These are phyloP conservation scores for Holotrichia oblita DNA, from an alignment of 1,140 invertebrate species.

Conservation along the genomic window DNA sequence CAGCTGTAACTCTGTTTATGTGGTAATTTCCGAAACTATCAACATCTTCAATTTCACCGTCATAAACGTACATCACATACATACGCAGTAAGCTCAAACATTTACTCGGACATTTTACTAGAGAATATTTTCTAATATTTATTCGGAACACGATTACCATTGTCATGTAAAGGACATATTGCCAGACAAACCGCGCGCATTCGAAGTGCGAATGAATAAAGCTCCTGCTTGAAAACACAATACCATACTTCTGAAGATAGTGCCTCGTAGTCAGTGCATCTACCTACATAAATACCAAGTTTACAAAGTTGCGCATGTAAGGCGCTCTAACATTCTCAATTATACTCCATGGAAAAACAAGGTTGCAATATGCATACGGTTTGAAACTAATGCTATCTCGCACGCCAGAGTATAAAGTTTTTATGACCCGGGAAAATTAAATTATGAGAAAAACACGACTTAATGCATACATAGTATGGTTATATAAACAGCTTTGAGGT, in stretches of 20 bases:
- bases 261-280: background rate
- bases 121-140: conserved; percentile 3
- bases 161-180: background rate
- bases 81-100: background rate
- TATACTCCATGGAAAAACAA: background rate
- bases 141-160: background rate
- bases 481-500: too few relatives aligned
- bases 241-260: background rate
- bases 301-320: background rate
- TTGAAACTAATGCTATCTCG: background rate
- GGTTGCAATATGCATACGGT: background rate
- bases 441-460: background rate
- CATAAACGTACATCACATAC: background rate
- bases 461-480: background rate
- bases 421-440: background rate
- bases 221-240: background rate
- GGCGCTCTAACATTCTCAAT: too few relatives aligned
- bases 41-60: background rate
- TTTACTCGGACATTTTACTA: background rate
- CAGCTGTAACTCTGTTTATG: background rate
- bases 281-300: background rate
- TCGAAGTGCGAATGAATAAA: too few relatives aligned
- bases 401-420: background rate
- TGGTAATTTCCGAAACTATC: background rate
- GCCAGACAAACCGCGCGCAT: too few relatives aligned